These are phyloP conservation scores for Cepaea hortensis DNA, from an alignment of 2,888 invertebrate species.

Conservation along the genomic window DNA sequence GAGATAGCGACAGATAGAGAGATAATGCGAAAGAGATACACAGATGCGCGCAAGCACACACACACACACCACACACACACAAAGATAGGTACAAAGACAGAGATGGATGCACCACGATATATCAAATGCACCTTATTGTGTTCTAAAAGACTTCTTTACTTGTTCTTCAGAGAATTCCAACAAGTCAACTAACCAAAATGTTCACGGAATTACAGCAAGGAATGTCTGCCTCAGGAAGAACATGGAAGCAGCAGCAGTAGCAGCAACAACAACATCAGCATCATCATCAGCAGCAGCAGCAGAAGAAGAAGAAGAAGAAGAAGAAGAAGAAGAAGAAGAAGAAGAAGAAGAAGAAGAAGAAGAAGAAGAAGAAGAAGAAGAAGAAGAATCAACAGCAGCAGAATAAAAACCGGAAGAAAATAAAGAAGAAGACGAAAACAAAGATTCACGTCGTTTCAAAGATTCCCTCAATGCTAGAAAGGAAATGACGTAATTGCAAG, in stretches of 20 bases:
- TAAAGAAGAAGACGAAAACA: neutral
- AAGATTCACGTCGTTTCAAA: neutral
- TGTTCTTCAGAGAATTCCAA: no score
- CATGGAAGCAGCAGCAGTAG: neutral
- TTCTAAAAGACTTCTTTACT: no score
- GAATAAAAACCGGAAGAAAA: neutral
- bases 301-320: constrained; percentile 20
- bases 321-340: constrained; percentile 31
- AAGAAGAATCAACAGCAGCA: neutral
- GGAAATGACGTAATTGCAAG: neutral
- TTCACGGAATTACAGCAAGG: no score
- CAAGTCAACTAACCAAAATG: no score
- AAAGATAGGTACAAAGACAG: neutral
- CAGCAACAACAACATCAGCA: no score
- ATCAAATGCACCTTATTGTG: neutral
- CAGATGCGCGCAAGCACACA: neutral
- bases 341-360: constrained; percentile 34
- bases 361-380: constrained; percentile 16
- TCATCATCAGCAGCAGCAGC: no score
- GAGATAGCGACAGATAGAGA: no score
- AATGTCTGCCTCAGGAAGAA: neutral
- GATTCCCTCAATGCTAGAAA: neutral
- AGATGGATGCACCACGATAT: neutral
- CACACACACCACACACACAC: neutral
- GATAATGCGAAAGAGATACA: no score